A percentile compares a stretch with the other conserved stretches of the same genome.
These are phyloP conservation scores for Clarias macrocephalus DNA, from an alignment of 2,113 vertebrate species.

Conservation along the genomic window DNA sequence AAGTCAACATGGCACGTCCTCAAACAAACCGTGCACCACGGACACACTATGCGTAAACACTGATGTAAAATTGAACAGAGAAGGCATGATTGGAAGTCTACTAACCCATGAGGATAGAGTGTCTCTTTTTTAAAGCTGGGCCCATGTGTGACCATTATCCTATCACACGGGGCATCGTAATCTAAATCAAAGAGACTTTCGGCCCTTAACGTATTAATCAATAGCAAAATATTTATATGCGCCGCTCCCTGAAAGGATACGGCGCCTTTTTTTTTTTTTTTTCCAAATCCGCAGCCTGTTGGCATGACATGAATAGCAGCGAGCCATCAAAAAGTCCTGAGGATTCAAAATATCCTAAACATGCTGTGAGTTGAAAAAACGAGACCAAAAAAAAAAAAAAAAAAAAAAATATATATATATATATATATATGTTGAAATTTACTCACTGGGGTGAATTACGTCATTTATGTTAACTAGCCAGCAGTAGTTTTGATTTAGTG, in stretches of 20 bases:
- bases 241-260: constrained; percentile 64
- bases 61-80: constrained; percentile 76
- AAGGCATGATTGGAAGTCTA: constrained; percentile 54
- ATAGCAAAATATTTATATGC: constrained; percentile 78
- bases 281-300: constrained; percentile 61
- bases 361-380: constrained; percentile 49
- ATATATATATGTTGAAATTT: constrained; percentile 61
- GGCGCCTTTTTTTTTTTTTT: constrained; percentile 45
- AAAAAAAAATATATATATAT: too few species aligned
- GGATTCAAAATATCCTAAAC: constrained; percentile 76
- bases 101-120: constrained; percentile 61
- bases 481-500: constrained; percentile 68
- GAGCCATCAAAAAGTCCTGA: constrained; percentile 70
- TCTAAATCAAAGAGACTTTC: constrained; percentile 68
- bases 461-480: constrained; percentile 50
- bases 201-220: constrained; percentile 73
- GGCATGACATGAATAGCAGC: constrained; percentile 77
- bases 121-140: constrained; percentile 61
- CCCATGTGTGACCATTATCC: constrained; percentile 66
- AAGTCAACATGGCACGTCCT: constrained; percentile 69
- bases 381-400: constrained; percentile 52
- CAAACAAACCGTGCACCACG: constrained; percentile 64
- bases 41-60: constrained; percentile 64
- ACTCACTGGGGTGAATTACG: constrained; percentile 62
- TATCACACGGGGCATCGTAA: constrained; percentile 68